Conservation (phyloP, 1,140 invertebrate genomes). For the Protaetia brevitarsis region DNA sequence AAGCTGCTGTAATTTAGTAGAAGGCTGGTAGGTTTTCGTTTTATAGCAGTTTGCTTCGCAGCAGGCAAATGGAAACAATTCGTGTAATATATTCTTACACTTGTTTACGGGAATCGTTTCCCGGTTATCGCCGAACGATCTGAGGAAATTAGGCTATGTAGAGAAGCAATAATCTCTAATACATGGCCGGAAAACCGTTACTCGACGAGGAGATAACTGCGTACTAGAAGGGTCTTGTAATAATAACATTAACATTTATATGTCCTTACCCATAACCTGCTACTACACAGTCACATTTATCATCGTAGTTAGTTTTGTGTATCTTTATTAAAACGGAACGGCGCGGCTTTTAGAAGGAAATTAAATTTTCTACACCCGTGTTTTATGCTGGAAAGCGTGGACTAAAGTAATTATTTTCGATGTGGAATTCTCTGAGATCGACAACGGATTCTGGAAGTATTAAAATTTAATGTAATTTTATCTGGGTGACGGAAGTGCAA, state of each 20-base stretch:
- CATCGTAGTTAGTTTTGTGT: conserved; percentile 3
- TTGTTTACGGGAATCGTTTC: background rate
- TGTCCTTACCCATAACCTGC: background rate
- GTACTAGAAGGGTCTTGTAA: background rate
- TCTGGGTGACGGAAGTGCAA: no score
- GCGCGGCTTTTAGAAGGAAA: background rate
- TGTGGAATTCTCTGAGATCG: background rate
- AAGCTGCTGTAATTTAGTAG: no score
- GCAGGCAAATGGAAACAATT: no score
- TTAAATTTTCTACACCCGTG: background rate
- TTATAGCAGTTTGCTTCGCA: no score
- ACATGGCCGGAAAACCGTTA: background rate
- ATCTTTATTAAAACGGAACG: background rate
- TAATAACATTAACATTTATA: conserved; percentile 6
- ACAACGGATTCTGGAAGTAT: background rate
- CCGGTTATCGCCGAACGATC: background rate
- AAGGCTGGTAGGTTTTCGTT: no score
- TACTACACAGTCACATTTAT: background rate
- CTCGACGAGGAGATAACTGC: background rate
- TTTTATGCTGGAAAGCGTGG: background rate
- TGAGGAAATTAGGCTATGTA: background rate
- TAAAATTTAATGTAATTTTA: background rate
- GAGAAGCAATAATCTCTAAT: conserved; percentile 11
- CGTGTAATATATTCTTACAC: background rate
- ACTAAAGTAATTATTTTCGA: background rate